Base-by-base conservation (phyloP, 2,888 invertebrate species). In the Eristalinus aeneus region DNA sequence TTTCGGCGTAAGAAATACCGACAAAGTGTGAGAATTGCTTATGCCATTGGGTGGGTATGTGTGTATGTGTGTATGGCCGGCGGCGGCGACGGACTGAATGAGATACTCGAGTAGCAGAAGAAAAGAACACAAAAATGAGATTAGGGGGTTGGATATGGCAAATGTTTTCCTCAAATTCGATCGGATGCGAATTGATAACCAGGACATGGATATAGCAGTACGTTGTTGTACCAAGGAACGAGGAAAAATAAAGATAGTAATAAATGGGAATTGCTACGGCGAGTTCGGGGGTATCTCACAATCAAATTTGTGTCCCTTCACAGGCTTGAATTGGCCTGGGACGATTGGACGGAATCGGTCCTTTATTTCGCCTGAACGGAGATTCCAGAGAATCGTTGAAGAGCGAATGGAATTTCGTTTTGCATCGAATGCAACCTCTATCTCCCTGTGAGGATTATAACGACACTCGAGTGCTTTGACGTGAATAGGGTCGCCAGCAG, bases 181-280 rank as follows among this genome's bases (percentile, higher is more conserved):
- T 75, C 67, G 54, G 74, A 71, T 71, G 73, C 61, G 69, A 69
- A 65, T 60, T 78, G 83, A 78, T 83, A 74, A 83, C 58, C 65
- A 78, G 73, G 64, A 72, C 56, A 27, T 69, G 60, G 36, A 56
- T 46, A 69, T n/a, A 16, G 16, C 6, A 69, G 36, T 39, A 63
- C 54, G 23, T 53, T 60, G 31, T 63, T 68, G 20, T 31, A 61
- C 58, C 31, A 36, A 10, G 46, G 64, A 80, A 36, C 54, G 65
- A 32, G 20, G 23, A 71, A 71, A 39, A 75, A 56, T 46, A 56
- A 75, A 34, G 60, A 75, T 65, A 71, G 71, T 63, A 64, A 65
- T 34, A 75, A 67, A 67, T 22, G 32, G 23, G 20, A 12, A n/a
- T 58, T 36, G 65, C 39, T 64, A 58, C 31, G 10, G 27, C 68